Evolutionary conservation across 2,113 vertebrate genomes (phyloP).

Genomic region (Ictalurus furcatus): DNA sequence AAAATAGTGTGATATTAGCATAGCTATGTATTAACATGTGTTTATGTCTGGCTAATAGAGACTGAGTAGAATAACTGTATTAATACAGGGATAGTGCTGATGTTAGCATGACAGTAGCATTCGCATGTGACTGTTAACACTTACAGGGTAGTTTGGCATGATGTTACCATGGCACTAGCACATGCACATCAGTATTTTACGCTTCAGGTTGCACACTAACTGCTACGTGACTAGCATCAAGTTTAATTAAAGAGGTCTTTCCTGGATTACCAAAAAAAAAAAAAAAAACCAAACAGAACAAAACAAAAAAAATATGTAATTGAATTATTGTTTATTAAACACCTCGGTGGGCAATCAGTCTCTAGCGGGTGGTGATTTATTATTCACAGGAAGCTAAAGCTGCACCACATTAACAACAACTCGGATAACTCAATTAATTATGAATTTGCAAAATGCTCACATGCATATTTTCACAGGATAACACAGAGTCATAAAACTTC

Average conservation of each 20-base stretch:
- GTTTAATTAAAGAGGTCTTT: constrained; percentile 1
- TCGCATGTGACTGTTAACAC: not conserved
- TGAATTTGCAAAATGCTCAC: constrained; percentile 11
- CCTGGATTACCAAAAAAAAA: not conserved
- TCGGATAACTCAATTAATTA: constrained; percentile 22
- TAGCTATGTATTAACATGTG: not conserved
- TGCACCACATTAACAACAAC: constrained; percentile 23
- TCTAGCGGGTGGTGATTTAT: constrained; percentile 32
- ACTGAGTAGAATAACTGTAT: not conserved
- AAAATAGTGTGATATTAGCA: not conserved
- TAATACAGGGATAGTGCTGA: not conserved
- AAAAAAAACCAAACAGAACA: too few relatives aligned
- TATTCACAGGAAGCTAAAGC: constrained; percentile 20
- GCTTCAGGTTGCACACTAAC: not conserved
- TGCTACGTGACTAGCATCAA: not conserved
- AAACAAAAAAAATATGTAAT: not conserved
- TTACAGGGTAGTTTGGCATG: not conserved
- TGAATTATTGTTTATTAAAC: constrained; percentile 44
- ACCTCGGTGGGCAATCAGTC: constrained; percentile 26
- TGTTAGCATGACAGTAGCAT: not conserved
- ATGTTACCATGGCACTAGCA: not conserved
- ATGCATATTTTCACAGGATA: constrained; percentile 16
- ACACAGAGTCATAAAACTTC: constrained; percentile 58
- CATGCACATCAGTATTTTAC: not conserved
- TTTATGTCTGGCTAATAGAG: not conserved